Evolutionary conservation across 1,140 invertebrate species (phyloP).

Genomic region (Hermatobates lingyangjiaoensis): DNA sequence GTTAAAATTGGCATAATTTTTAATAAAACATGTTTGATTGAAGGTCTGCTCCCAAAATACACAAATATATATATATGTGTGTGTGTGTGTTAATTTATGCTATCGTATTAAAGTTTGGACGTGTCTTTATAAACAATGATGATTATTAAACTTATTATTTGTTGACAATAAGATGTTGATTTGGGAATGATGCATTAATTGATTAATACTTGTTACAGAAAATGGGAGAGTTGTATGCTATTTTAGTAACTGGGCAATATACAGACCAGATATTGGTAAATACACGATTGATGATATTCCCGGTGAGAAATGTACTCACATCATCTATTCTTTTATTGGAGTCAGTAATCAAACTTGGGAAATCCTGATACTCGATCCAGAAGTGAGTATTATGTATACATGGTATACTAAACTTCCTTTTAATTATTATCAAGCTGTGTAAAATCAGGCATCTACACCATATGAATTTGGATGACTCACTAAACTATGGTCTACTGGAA

Average conservation of each 20-base stretch:
- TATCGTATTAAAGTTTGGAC: too few relatives aligned
- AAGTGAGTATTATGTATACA: slow-evolving; percentile 33
- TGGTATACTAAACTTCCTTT: not conserved
- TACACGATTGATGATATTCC: slow-evolving; percentile 70
- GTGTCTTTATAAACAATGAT: too few relatives aligned
- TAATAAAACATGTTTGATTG: too few relatives aligned
- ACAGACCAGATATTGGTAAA: slow-evolving; percentile 56
- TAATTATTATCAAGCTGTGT: not conserved
- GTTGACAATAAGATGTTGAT: too few relatives aligned
- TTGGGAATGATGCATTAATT: too few relatives aligned
- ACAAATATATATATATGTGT: too few relatives aligned
- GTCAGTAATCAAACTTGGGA: slow-evolving; percentile 58
- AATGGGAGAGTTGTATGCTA: slow-evolving; percentile 53
- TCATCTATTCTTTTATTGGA: slow-evolving; percentile 81
- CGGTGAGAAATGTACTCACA: slow-evolving; percentile 61
- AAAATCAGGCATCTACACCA: not conserved
- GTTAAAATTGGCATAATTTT: too few relatives aligned
- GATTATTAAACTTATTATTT: too few relatives aligned
- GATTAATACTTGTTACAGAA: slow-evolving; percentile 4
- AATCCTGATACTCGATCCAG: slow-evolving; percentile 57
- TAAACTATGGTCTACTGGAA: not conserved
- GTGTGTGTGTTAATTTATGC: too few relatives aligned
- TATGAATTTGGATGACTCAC: not conserved
- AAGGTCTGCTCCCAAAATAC: too few relatives aligned
- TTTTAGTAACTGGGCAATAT: slow-evolving; percentile 84